phyloP scores from a whole-genome alignment of 2,113 vertebrate genomes.

The Lepisosteus osseus region DNA sequence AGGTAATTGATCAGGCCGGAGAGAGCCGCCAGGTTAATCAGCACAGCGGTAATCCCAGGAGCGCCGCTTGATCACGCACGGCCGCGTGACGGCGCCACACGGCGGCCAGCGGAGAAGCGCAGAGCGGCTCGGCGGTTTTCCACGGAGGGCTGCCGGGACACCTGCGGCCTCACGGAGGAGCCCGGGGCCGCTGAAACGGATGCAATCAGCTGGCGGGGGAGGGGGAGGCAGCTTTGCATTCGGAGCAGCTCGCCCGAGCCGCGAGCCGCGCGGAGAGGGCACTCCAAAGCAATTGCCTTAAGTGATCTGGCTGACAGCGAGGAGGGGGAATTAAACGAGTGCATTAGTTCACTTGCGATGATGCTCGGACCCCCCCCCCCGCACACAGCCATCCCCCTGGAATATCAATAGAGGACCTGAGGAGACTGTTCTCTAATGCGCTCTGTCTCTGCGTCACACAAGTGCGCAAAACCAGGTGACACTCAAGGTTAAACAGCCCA shows the following conservation, averaged over 20 bases:
- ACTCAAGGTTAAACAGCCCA: not conserved
- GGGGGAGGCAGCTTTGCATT: not conserved
- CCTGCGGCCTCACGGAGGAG: not conserved
- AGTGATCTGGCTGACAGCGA: conserved; percentile 60
- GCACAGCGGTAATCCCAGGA: conserved; percentile 17
- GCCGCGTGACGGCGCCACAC: conserved; percentile 17
- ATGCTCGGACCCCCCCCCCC: not conserved
- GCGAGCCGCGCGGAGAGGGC: conserved; percentile 36
- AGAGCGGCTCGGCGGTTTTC: not conserved
- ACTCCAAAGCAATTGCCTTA: conserved; percentile 57
- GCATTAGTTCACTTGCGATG: not conserved
- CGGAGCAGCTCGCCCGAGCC: not conserved
- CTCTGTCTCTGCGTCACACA: not conserved
- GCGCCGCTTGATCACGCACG: conserved; percentile 50
- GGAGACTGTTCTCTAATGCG: not conserved
- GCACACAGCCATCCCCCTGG: not conserved
- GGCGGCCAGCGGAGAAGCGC: too few species aligned
- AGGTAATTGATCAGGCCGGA: conserved; percentile 17
- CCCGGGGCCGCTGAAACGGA: not conserved
- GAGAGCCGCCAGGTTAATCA: conserved; percentile 32
- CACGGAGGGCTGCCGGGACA: not conserved
- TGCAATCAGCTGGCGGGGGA: not conserved
- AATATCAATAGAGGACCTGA: not conserved
- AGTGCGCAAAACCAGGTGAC: not conserved
- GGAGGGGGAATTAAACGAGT: conserved; percentile 38